These are phyloP conservation scores for Cepaea nemoralis DNA, from an alignment of 1,140 invertebrate genomes.

Conservation along the genomic window DNA sequence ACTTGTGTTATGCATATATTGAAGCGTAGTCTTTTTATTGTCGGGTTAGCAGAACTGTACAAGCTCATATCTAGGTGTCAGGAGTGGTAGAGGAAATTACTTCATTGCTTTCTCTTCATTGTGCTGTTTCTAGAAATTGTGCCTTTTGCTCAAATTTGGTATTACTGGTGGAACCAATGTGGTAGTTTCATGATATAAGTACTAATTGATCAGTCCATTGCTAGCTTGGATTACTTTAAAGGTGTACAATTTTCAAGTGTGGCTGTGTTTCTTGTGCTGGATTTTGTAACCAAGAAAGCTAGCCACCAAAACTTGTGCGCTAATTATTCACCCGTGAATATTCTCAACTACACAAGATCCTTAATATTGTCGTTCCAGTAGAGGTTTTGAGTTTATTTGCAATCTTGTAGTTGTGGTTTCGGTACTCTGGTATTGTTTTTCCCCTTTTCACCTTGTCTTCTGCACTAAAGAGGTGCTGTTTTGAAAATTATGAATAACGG, in stretches of 20 bases:
- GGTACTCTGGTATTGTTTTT: neutral
- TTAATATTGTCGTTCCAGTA: neutral
- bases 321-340: neutral
- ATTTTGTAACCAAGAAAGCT: neutral
- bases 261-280: neutral
- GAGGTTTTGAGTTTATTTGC: neutral
- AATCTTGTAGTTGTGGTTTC: neutral
- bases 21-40: too few species aligned
- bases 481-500: neutral
- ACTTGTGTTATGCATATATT: too few species aligned
- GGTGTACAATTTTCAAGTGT: neutral
- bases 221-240: neutral
- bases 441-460: too few species aligned
- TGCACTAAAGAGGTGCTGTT: neutral
- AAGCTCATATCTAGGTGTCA: too few species aligned
- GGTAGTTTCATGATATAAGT: neutral
- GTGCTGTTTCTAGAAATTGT: too few species aligned
- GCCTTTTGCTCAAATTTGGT: too few species aligned
- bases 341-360: too few species aligned
- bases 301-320: constrained; percentile 1
- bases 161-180: too few species aligned
- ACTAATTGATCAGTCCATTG: neutral
- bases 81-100: too few species aligned
- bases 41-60: neutral
- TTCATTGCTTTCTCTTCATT: too few species aligned